A percentile compares a stretch with the other conserved stretches of the same genome.
Conservation (phyloP, 2,888 invertebrate genomes). For the Drosophila siamana region DNA sequence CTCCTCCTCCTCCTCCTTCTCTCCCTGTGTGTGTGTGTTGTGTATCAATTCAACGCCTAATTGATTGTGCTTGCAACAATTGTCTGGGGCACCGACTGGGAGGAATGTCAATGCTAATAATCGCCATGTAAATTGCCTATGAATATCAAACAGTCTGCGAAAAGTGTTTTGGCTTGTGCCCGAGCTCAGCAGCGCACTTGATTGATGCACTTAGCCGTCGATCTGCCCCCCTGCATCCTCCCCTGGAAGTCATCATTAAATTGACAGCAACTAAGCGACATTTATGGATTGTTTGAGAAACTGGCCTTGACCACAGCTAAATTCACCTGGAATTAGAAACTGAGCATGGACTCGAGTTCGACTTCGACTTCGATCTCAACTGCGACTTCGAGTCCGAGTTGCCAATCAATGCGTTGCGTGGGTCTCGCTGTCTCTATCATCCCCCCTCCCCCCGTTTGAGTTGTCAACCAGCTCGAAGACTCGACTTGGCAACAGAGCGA, state of each 20-base stretch:
- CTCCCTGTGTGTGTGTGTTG: constrained; percentile 21
- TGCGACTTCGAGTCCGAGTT: constrained; percentile 26
- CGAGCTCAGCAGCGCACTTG: constrained; percentile 33
- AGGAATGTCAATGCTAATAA: constrained; percentile 81
- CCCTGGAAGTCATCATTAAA: constrained; percentile 80
- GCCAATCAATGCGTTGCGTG: constrained; percentile 9
- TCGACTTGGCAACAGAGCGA: neutral
- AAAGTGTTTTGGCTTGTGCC: constrained; percentile 49
- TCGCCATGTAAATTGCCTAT: constrained; percentile 77
- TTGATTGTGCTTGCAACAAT: constrained; percentile 76
- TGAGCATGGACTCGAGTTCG: constrained; percentile 10
- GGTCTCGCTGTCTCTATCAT: neutral
- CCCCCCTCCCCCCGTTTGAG: constrained; percentile 3
- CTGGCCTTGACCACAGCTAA: constrained; percentile 26
- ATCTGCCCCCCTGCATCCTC: constrained; percentile 3
- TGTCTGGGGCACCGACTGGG: constrained; percentile 63
- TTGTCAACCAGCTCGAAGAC: constrained; percentile 30
- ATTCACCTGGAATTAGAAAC: constrained; percentile 16
- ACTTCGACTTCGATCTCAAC: too few species aligned
- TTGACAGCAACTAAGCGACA: constrained; percentile 74
- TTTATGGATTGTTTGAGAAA: constrained; percentile 66
- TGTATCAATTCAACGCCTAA: constrained; percentile 67
- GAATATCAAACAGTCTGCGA: constrained; percentile 65
- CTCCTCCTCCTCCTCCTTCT: constrained; percentile 6
- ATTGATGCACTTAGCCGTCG: constrained; percentile 45